Conservation (phyloP, 1,140 invertebrate species). For the Gyrodactylus bullatarudis region DNA sequence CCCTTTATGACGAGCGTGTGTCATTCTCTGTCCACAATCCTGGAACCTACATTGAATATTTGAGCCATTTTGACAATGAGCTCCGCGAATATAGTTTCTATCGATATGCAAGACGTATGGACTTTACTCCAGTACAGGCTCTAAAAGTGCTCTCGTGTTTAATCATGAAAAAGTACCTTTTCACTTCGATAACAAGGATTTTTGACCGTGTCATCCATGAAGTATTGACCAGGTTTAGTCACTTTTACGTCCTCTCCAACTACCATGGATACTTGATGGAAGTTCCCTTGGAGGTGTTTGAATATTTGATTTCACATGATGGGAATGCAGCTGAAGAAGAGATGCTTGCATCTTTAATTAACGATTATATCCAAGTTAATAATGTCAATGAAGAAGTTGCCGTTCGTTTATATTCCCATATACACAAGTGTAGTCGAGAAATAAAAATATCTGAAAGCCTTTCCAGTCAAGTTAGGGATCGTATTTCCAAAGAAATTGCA, state of each 20-base stretch:
- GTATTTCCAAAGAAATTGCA: too few relatives aligned
- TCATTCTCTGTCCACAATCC: not conserved
- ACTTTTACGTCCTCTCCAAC: too few relatives aligned
- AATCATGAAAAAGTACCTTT: not conserved
- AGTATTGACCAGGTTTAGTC: not conserved
- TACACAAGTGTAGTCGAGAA: too few relatives aligned
- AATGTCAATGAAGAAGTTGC: too few relatives aligned
- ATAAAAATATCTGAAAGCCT: too few relatives aligned
- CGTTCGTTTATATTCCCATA: too few relatives aligned
- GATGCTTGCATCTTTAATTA: not conserved
- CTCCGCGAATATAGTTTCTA: not conserved
- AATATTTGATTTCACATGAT: not conserved
- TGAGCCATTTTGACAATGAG: not conserved
- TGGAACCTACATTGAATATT: not conserved
- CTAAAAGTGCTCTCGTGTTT: not conserved
- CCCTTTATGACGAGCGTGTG: not conserved
- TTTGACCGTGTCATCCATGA: not conserved
- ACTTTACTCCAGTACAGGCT: not conserved
- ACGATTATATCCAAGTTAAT: not conserved
- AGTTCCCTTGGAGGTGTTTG: not conserved
- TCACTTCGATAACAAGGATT: not conserved
- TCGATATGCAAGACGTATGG: not conserved
- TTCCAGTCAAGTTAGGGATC: too few relatives aligned
- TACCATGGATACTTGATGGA: not conserved
- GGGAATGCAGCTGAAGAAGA: not conserved